Evolutionary conservation across 2,113 vertebrate genomes (phyloP), one percentile per base, ranked within the genome.

Genomic region (Scophthalmus maximus): DNA sequence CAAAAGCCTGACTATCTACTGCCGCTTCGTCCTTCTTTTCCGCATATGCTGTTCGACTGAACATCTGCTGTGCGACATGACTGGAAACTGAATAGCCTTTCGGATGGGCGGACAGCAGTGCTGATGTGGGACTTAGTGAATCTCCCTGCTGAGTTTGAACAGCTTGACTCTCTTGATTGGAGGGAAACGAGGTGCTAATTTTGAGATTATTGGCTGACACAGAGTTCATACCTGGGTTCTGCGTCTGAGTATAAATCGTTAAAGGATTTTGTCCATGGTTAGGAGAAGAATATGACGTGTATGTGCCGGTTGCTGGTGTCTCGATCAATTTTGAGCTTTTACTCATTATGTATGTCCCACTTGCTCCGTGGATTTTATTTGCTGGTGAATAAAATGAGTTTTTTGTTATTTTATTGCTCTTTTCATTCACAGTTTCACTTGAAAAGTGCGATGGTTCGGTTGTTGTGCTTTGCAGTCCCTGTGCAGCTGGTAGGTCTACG

Each of bases 41-140:
- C 8, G 6, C 52, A 64, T 76, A 23, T 26, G 66, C 59, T 40
- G 73, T 51, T 79, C 0, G 57, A 59, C 66, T 73, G 27, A 78
- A 38, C 59, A 80, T 81, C 81, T 77, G 80, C 76, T 83, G 53
- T 68, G 68, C 79, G 77, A 85, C 69, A 72, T 61, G 72, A 82
- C 73, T 79, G 50, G 81, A 78, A 83, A 78, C 26, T 53, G 73
- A 85, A 84, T 68, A 75, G 57, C 63, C 36, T 70, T 83, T 60
- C 60, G 78, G 32, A 60, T 12, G 53, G 29, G 44, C 34, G 77
- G 82, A 81, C 76, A 64, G 68, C 68, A 52, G 57, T 17, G 82
- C 70, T 85, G 84, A 87, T 79, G 61, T 58, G 29, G 47, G 72
- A 74, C 68, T 81, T 76, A 71, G 73, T 50, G 59, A 76, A 53